phyloP scores from a whole-genome alignment of 2,888 invertebrate genomes.

The Euclidia mi region DNA sequence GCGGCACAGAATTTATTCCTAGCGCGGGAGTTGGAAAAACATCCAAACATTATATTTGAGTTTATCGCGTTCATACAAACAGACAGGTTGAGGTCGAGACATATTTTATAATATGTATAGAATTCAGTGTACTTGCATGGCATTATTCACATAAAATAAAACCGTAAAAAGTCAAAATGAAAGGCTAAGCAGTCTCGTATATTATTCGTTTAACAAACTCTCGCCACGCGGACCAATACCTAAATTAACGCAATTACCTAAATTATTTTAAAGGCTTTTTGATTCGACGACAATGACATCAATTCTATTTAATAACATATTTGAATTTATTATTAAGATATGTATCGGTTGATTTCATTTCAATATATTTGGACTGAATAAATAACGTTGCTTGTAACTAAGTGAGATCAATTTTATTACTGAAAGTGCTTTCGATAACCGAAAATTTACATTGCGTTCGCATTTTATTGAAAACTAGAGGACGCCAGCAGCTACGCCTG shows the following conservation, averaged over 20 bases:
- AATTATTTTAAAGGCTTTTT: conserved; percentile 19
- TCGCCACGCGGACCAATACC: not conserved
- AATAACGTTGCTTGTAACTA: conserved; percentile 20
- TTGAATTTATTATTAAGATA: conserved; percentile 29
- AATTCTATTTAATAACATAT: conserved; percentile 25
- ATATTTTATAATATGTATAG: no score
- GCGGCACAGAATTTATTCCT: no score
- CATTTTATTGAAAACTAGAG: not conserved
- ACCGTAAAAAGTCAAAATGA: not conserved
- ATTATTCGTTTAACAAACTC: conserved; percentile 1
- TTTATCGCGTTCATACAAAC: no score
- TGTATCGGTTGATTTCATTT: conserved; percentile 42
- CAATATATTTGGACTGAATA: conserved; percentile 34
- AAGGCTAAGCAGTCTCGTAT: not conserved
- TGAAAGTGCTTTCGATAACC: not conserved
- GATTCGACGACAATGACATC: conserved; percentile 16
- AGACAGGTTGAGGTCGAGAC: no score
- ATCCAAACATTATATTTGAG: no score
- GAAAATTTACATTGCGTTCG: not conserved
- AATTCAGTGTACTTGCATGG: no score
- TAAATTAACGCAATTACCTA: conserved; percentile 18
- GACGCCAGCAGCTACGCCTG: no score
- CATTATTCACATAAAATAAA: no score
- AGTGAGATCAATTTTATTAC: conserved; percentile 2
- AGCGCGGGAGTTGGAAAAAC: no score